Evolutionary conservation across 2,113 vertebrate genomes (phyloP).

Genomic region (Gallinago jamesoni): DNA sequence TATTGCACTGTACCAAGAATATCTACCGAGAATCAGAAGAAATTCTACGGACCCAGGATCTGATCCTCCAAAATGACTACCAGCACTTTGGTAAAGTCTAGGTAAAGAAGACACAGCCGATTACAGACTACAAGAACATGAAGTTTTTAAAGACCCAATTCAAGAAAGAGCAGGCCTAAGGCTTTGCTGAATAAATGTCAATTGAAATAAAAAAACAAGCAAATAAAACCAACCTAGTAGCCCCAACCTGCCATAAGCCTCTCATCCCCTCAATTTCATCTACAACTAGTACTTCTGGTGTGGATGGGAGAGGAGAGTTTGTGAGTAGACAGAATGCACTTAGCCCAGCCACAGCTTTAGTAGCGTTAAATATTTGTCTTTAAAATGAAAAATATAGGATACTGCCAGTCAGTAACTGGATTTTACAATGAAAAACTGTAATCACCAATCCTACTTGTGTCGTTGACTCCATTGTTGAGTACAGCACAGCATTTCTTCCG

Average conservation of each 20-base stretch:
- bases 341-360: not conserved
- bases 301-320: not conserved
- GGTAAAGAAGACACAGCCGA: not conserved
- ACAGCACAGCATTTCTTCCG: not conserved
- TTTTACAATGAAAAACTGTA: not conserved
- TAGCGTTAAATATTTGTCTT: not conserved
- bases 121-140: not conserved
- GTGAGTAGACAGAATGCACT: not conserved
- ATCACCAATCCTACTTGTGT: not conserved
- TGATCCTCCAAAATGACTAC: not conserved
- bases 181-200: not conserved
- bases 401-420: not conserved
- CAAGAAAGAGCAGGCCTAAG: not conserved
- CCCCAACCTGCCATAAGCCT: not conserved
- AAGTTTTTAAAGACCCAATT: not conserved
- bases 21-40: slow-evolving; percentile 43
- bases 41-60: slow-evolving; percentile 15
- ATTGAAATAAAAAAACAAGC: not conserved
- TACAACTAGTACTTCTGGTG: not conserved
- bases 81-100: not conserved
- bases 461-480: not conserved
- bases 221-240: not conserved
- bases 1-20: slow-evolving; percentile 63
- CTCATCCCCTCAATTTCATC: not conserved
- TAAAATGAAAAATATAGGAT: not conserved